Evolutionary conservation across 2,797 vertebrate species (phyloP), one percentile per base, ranked within the genome.

Genomic region (Tragopan temminckii): DNA sequence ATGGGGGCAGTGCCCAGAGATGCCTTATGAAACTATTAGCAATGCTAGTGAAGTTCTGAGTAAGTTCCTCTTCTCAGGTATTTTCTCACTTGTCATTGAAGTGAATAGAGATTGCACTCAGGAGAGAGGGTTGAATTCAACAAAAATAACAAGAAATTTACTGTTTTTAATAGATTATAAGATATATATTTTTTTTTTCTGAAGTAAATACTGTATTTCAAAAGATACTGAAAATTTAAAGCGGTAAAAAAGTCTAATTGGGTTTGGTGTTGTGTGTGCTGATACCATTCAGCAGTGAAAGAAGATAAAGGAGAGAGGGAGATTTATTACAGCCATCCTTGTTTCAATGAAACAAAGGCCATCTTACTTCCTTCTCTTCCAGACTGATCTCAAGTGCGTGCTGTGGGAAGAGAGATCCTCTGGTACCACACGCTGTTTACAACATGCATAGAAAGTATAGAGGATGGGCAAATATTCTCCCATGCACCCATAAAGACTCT

Each of bases 181-280:
- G 46, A 45, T 10, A 4, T 20, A 20, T 13, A 9, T 18, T 43
- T 48, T 25, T 14, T 3, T 48, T 16, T 27, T 13, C 21, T 25
- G 13, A 48, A 50, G 14, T 25, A 50, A 50, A 27, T 27, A 50
- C 13, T 50, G 9, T 71, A 79, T 70, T 55, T 46, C 62, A 86
- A 23, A 71, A 52, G 19, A 53, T 11, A 8, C 13, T 46, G 35
- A 50, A 86, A 70, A 55, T 24, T 9, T 48, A 40, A 27, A 69
- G 16, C 24, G 20, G 7, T 23, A 25, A 17, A 74, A 27, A 57
- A 27, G 21, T 7, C 9, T 67, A 36, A 24, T 13, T 75, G 20
- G 2, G 5, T 40, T 27, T 17, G 29, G 25, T 6, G 0, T 4
- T 18, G 8, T 29, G 35, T 33, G 9, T 46, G 29, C 29, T 45